Conservation (phyloP, 2,888 invertebrate species). For the Hypena proboscidalis region DNA sequence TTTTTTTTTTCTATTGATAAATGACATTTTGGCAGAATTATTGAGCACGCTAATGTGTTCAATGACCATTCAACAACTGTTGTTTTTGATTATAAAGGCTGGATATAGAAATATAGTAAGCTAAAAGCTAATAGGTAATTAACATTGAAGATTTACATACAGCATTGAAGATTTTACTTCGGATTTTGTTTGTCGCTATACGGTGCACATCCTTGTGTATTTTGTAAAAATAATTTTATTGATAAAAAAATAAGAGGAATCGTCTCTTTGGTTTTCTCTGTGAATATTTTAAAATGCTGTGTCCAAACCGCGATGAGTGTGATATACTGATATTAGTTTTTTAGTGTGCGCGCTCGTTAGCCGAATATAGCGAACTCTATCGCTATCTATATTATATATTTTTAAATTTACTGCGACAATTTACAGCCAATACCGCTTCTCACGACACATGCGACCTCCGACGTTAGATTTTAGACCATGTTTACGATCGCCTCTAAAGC, state of each 20-base stretch:
- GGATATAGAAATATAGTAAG: slow-evolving; percentile 15
- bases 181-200: too few species aligned
- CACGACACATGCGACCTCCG: slow-evolving; percentile 6
- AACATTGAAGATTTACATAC: background rate
- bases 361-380: slow-evolving; percentile 63
- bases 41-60: slow-evolving; percentile 30
- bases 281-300: slow-evolving; percentile 59
- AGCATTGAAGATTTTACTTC: too few species aligned
- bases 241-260: slow-evolving; percentile 5
- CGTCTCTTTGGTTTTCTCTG: slow-evolving; percentile 62
- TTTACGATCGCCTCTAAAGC: too few species aligned
- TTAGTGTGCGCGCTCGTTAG: slow-evolving; percentile 73
- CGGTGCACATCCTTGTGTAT: background rate
- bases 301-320: slow-evolving; percentile 74
- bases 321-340: slow-evolving; percentile 81
- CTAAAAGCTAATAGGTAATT: background rate
- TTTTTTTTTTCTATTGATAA: slow-evolving; percentile 32
- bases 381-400: slow-evolving; percentile 45
- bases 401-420: slow-evolving; percentile 72
- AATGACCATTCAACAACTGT: slow-evolving; percentile 24
- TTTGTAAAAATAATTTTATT: background rate
- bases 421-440: slow-evolving; percentile 49
- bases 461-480: slow-evolving; percentile 14
- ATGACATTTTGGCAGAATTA: slow-evolving; percentile 41
- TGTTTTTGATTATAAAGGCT: slow-evolving; percentile 28